A percentile compares a stretch with the other conserved stretches of the same genome.
Evolutionary conservation across 2,888 invertebrate species (phyloP).

Genomic region (Mythimna loreyi): DNA sequence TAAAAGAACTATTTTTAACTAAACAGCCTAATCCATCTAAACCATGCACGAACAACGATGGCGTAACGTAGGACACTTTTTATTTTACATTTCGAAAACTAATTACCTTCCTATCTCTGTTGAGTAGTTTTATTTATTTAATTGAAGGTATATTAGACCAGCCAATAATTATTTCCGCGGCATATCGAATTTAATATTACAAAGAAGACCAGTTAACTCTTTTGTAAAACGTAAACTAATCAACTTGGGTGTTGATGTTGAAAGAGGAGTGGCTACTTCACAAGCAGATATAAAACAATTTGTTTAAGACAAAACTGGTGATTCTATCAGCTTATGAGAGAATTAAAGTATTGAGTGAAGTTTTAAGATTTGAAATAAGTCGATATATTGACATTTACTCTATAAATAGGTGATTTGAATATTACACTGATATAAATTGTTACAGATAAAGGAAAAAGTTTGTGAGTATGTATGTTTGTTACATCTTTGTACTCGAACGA

Average conservation of each 20-base stretch:
- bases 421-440: no score
- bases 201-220: not conserved
- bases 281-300: not conserved
- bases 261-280: not conserved
- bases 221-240: slow-evolving; percentile 1
- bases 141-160: slow-evolving; percentile 7
- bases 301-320: not conserved
- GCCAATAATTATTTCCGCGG: slow-evolving; percentile 10
- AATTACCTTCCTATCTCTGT: slow-evolving; percentile 34
- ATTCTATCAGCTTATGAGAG: not conserved
- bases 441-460: no score
- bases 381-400: no score
- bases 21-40: not conserved
- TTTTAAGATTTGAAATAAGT: no score
- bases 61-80: slow-evolving; percentile 16
- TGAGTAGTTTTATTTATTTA: slow-evolving; percentile 3
- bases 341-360: not conserved
- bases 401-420: no score
- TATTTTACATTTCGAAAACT: slow-evolving; percentile 29
- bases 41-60: slow-evolving; percentile 24
- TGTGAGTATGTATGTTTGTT: no score
- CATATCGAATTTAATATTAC: not conserved
- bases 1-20: not conserved
- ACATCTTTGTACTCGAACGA: no score
- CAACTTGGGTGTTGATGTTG: slow-evolving; percentile 3